Evolutionary conservation across 2,797 vertebrate species (phyloP), one percentile per base, ranked within the genome.

Genomic region (Enteromius mattozi): DNA sequence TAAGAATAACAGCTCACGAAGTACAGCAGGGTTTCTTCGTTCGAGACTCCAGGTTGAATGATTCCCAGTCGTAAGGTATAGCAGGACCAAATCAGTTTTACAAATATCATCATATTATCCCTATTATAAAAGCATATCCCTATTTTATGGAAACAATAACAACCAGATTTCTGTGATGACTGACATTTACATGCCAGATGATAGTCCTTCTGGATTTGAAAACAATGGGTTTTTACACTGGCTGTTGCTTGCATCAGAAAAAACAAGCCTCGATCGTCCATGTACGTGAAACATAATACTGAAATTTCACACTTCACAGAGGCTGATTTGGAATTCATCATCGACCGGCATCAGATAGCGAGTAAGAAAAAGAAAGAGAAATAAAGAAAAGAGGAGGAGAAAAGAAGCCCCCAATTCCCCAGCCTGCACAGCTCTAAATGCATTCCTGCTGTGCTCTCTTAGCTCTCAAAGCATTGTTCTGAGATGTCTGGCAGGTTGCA

Each of bases 381-480:
- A 75, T 13, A 61, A 19, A 75, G 30, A 56, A 37, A 30, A 83
- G 2, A 74, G 42, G 30, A n/a, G 45, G 54, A 70, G 30, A 78
- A 37, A 51, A 78, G 63, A 69, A 83, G 59, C 83, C 84, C 81
- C 42, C 21, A 59, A 81, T 80, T 76, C 72, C 82, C 85, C 17
- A 71, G 81, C 24, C 87, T 83, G 49, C 70, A 79, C 71, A 47
- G 30, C 75, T 77, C 70, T 72, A 61, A 69, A 81, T 88, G 80
- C 85, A 84, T 78, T 79, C 81, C 77, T 65, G 71, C 69, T 65
- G 71, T 75, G 71, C 76, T 72, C 51, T 65, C 49, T 69, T 54
- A 84, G 61, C 81, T 84, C 88, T 79, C 79, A 78, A 83, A 79
- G 84, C 71, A 71, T 78, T 83, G 79, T 66, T 89, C 71, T 76